Conservation (phyloP, 1,140 invertebrate genomes). For the Trachymyrmex septentrionalis region DNA sequence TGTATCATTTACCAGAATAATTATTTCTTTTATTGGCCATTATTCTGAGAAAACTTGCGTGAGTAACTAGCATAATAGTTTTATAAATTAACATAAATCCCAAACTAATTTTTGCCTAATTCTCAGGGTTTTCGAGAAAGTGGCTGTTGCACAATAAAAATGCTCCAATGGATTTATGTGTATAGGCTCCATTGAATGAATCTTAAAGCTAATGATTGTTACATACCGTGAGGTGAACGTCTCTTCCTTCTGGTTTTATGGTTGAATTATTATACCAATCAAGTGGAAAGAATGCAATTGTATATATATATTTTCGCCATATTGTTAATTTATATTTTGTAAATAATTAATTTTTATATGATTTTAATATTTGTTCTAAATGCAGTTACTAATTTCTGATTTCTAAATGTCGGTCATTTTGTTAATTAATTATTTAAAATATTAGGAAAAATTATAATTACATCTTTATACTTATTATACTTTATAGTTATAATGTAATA, state of each 20-base stretch:
- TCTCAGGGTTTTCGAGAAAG: slow-evolving; percentile 32
- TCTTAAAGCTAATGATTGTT: slow-evolving; percentile 34
- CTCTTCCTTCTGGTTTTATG: slow-evolving; percentile 22
- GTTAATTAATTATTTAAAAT: neutral
- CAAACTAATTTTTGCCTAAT: slow-evolving; percentile 65
- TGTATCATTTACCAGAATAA: slow-evolving; percentile 20
- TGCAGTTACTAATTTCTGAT: neutral
- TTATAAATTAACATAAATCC: neutral
- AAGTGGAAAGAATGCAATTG: slow-evolving; percentile 26
- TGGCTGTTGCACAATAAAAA: slow-evolving; percentile 51
- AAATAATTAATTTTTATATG: neutral
- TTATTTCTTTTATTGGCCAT: slow-evolving; percentile 18
- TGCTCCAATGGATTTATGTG: slow-evolving; percentile 28
- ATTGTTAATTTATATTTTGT: neutral
- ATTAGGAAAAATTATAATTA: neutral
- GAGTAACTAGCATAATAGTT: slow-evolving; percentile 6
- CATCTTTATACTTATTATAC: neutral
- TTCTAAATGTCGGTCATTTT: neutral
- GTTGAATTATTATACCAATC: slow-evolving; percentile 28
- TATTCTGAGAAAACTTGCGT: slow-evolving; percentile 54
- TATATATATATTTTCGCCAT: neutral
- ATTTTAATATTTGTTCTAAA: neutral
- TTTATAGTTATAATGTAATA: neutral
- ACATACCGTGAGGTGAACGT: slow-evolving; percentile 31
- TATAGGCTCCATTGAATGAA: slow-evolving; percentile 22